Evolutionary conservation across 2,797 vertebrate genomes (phyloP).

Genomic region (Gallirallus australis): DNA sequence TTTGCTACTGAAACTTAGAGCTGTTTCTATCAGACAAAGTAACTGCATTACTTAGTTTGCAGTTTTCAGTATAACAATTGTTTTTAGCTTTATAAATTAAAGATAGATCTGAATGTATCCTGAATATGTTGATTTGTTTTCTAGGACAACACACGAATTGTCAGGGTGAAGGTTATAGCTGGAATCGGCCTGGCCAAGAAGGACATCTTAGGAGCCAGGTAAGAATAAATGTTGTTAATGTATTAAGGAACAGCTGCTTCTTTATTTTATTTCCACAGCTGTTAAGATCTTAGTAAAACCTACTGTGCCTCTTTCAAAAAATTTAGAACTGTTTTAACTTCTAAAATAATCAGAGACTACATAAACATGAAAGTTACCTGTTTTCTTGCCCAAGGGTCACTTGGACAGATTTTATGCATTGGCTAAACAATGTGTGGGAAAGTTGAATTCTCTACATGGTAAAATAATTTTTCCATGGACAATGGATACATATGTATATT

Average conservation of each 20-base stretch:
- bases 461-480: not conserved
- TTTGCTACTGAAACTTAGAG: not conserved
- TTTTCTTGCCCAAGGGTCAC: not conserved
- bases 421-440: not conserved
- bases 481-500: not conserved
- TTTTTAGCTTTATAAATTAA: not conserved
- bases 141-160: conserved; percentile 87
- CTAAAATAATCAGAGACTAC: not conserved
- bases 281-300: not conserved
- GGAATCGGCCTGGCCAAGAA: conserved; percentile 96
- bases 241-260: not conserved
- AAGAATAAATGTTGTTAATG: conserved; percentile 35
- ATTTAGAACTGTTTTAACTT: not conserved
- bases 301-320: not conserved
- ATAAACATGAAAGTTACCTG: not conserved
- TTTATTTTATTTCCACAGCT: not conserved
- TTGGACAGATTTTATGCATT: not conserved
- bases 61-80: not conserved
- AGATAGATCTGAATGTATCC: not conserved
- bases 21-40: not conserved
- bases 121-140: conserved; percentile 55
- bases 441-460: not conserved
- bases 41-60: not conserved
- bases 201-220: conserved; percentile 96
- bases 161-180: conserved; percentile 91